Evolutionary conservation across 2,113 vertebrate species (phyloP), one percentile per base, ranked within the genome.

Genomic region (Eurystomus gularis): DNA sequence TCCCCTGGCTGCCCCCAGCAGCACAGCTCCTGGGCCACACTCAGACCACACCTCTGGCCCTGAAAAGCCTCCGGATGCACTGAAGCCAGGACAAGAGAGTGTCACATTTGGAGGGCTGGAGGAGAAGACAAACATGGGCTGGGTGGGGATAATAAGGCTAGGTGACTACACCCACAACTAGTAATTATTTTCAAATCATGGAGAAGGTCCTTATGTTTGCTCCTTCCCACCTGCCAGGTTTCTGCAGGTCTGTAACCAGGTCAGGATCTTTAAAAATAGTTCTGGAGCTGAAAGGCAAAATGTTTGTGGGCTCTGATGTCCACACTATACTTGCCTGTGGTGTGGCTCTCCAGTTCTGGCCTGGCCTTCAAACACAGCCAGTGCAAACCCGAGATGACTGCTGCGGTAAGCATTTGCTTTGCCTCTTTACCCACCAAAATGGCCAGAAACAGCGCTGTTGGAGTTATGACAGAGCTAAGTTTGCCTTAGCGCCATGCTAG

Each of bases 101-200:
- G 65, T 80, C 70, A 55, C 0, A 0, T 90, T 76, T 8, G 3
- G 11, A 48, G 39, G 52, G 8, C 2, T 88, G 54, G 62, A 82
- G 60, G 55, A 85, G 83, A 83, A 39, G 58, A 69, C 54, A 88
- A 83, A 86, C 72, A 83, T 1, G 40, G 82, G 62, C 35, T 86
- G 71, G 89, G 80, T 78, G 9, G 20, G 58, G 76, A 60, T 94
- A 82, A 90, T 88, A 51, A 88, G 76, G n/a, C 29, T 61, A 46
- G 23, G 29, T 83, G 76, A 61, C 64, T 86, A 65, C 28, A 52
- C 31, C 64, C 80, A 57, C 49, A 84, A n/a, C 68, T 88, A 81
- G 58, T 88, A 95, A 96, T 96, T 95, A 69, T 57, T 88, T 92
- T 73, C 76, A 77, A 51, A 83, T 49, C 13, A 52, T 5, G 35